Evolutionary conservation across 2,113 vertebrate species (phyloP).

Genomic region (Alethe castanea): DNA sequence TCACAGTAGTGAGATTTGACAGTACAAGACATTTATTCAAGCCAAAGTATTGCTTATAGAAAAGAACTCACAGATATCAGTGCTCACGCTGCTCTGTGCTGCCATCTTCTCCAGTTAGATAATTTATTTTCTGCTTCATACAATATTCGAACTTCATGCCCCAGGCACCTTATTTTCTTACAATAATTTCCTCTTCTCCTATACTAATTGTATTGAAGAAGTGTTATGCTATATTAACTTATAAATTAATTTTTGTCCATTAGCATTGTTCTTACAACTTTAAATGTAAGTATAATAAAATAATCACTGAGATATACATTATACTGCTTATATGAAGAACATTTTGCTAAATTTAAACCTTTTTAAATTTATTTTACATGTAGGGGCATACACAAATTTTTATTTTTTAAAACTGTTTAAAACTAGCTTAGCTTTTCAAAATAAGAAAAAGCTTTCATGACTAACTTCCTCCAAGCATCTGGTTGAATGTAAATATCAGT

Average conservation of each 20-base stretch:
- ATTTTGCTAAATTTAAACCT: constrained; percentile 24
- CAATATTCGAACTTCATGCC: not conserved
- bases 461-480: not conserved
- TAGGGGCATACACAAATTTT: not conserved
- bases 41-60: constrained; percentile 1
- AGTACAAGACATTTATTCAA: constrained; percentile 39
- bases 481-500: not conserved
- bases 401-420: not conserved
- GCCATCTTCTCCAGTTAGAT: not conserved
- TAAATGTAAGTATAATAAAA: constrained; percentile 51
- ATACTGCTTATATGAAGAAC: not conserved
- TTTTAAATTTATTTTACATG: constrained; percentile 3
- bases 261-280: constrained; percentile 10
- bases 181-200: not conserved
- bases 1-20: constrained; percentile 33
- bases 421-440: constrained; percentile 1
- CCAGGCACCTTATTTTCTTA: not conserved
- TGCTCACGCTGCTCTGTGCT: not conserved
- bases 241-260: constrained; percentile 12
- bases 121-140: not conserved
- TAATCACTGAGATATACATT: not conserved
- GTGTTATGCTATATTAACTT: not conserved
- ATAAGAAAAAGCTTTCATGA: not conserved
- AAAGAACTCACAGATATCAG: not conserved
- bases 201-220: not conserved